These are phyloP conservation scores for Epinotia ramella DNA, from an alignment of 2,888 invertebrate genomes.

Conservation along the genomic window DNA sequence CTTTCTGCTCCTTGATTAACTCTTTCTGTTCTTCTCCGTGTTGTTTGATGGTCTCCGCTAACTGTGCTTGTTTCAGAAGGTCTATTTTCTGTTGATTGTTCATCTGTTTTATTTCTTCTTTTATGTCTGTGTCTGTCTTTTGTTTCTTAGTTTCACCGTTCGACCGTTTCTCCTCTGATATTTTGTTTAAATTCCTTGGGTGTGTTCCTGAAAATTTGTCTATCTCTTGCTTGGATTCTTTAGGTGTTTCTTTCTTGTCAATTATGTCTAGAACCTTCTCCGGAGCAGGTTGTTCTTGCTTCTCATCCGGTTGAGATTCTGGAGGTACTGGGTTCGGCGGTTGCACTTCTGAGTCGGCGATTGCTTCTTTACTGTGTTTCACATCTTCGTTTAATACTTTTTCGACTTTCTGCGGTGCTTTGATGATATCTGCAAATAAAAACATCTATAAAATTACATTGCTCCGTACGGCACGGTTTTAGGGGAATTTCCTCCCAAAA, in stretches of 20 bases:
- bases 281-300: background rate
- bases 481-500: no score
- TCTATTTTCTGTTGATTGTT: slow-evolving; percentile 62
- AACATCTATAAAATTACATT: slow-evolving; percentile 15
- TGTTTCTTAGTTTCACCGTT: slow-evolving; percentile 58
- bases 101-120: slow-evolving; percentile 48
- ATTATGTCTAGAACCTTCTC: slow-evolving; percentile 57
- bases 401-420: slow-evolving; percentile 55
- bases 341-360: slow-evolving; percentile 75
- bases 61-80: slow-evolving; percentile 75
- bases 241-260: slow-evolving; percentile 62
- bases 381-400: slow-evolving; percentile 50
- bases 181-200: slow-evolving; percentile 69
- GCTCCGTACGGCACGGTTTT: no score
- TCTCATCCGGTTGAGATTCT: slow-evolving; percentile 69
- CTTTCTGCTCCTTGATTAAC: slow-evolving; percentile 88
- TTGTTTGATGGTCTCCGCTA: slow-evolving; percentile 88
- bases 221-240: slow-evolving; percentile 56
- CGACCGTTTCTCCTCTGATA: slow-evolving; percentile 57
- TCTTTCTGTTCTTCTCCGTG: slow-evolving; percentile 89
- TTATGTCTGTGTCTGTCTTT: slow-evolving; percentile 49
- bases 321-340: slow-evolving; percentile 81
- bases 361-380: slow-evolving; percentile 52
- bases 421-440: slow-evolving; percentile 57
- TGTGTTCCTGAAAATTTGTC: slow-evolving; percentile 67